Evolutionary conservation across 2,797 vertebrate species (phyloP).

Genomic region (Thalassophryne amazonica): DNA sequence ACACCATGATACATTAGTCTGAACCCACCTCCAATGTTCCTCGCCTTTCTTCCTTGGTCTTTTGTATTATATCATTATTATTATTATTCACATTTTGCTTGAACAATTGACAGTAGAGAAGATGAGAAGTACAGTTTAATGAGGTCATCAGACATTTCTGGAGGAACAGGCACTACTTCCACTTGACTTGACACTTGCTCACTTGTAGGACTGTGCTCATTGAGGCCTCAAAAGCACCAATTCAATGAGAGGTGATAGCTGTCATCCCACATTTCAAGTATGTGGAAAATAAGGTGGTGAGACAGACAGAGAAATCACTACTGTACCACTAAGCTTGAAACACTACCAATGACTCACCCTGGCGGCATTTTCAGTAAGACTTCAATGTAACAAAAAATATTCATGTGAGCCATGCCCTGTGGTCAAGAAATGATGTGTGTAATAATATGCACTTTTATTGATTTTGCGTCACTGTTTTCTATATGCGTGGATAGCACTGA

Average conservation of each 20-base stretch:
- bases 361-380: no score
- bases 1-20: no score
- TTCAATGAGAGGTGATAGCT: slow-evolving; percentile 64
- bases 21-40: no score
- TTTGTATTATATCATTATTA: no score
- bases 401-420: no score
- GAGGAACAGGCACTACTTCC: slow-evolving; percentile 46
- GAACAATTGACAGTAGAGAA: no score
- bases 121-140: slow-evolving; percentile 20
- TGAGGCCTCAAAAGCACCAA: slow-evolving; percentile 46
- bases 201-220: slow-evolving; percentile 36
- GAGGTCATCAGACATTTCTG: slow-evolving; percentile 32
- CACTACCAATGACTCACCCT: background rate
- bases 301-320: slow-evolving; percentile 9
- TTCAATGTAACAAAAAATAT: no score
- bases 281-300: background rate
- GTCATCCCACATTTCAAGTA: slow-evolving; percentile 48
- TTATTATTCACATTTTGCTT: no score
- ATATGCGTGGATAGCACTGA: background rate
- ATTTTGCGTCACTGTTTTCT: no score
- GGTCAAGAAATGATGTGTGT: background rate
- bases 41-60: no score
- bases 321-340: background rate
- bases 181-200: slow-evolving; percentile 45
- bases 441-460: background rate